phyloP scores from a whole-genome alignment of 2,113 vertebrate genomes.

The Scopus umbretta region DNA sequence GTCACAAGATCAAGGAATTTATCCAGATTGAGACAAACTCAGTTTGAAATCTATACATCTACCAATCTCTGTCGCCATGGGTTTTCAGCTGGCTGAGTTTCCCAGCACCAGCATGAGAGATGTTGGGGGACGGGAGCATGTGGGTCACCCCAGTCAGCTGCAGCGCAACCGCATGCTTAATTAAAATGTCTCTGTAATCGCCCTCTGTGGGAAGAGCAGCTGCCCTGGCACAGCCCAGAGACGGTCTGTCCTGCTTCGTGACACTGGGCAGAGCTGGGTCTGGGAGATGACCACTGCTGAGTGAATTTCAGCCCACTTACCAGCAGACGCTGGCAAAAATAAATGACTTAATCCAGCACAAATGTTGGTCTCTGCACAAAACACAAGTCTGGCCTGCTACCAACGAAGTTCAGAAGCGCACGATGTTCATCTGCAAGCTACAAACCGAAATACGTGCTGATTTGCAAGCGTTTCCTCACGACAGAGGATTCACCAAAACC shows the following conservation, averaged over 20 bases:
- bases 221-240: not conserved
- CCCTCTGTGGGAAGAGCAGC: not conserved
- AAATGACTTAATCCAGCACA: not conserved
- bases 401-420: not conserved
- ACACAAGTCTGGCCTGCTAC: not conserved
- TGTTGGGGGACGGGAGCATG: fast-evolving
- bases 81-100: not conserved
- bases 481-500: not conserved
- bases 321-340: not conserved
- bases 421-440: not conserved
- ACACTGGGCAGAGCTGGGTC: not conserved
- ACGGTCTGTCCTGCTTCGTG: not conserved
- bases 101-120: not conserved
- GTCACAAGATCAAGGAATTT: not conserved
- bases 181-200: not conserved
- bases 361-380: not conserved
- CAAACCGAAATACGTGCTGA: not conserved
- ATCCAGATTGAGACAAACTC: not conserved
- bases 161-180: not conserved
- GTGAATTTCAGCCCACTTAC: not conserved
- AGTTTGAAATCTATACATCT: not conserved
- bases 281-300: fast-evolving
- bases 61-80: not conserved
- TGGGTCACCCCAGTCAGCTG: fast-evolving
- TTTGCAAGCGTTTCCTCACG: not conserved